Evolutionary conservation across 2,888 invertebrate species (phyloP).

Genomic region (Drosophila parthenogenetica): DNA sequence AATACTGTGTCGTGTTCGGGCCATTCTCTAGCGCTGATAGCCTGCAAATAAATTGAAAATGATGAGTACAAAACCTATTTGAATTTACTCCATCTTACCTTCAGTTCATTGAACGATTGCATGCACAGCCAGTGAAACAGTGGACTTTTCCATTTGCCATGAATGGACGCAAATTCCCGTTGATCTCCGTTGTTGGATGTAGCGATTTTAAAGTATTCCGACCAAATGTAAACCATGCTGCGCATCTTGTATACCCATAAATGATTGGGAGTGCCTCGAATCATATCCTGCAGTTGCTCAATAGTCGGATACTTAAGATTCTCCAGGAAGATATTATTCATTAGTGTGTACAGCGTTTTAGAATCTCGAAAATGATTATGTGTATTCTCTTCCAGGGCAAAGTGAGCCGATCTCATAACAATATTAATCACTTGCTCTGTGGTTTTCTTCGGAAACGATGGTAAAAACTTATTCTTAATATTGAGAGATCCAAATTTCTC

Average conservation of each 20-base stretch:
- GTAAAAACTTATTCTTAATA: conserved; percentile 34
- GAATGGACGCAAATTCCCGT: conserved; percentile 1
- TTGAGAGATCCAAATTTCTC: conserved; percentile 27
- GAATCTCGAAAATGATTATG: conserved; percentile 19
- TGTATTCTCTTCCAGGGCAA: conserved; percentile 35
- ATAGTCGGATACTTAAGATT: conserved; percentile 27
- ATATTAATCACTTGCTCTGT: conserved; percentile 4
- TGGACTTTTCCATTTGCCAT: conserved; percentile 39
- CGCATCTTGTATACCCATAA: conserved; percentile 64
- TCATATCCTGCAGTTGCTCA: conserved; percentile 49
- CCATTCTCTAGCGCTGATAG: conserved; percentile 62
- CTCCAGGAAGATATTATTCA: conserved; percentile 50
- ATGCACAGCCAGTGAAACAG: conserved; percentile 64
- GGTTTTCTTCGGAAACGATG: background rate
- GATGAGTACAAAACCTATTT: background rate
- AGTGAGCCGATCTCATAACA: conserved; percentile 31
- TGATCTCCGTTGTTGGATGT: background rate
- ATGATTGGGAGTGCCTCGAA: conserved; percentile 53
- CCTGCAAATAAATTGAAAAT: conserved; percentile 46
- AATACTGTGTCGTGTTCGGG: conserved; percentile 44
- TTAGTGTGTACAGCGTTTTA: conserved; percentile 39
- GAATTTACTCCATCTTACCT: conserved; percentile 43
- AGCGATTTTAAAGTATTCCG: conserved; percentile 35
- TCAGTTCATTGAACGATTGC: conserved; percentile 58
- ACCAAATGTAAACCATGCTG: conserved; percentile 55